Conservation (phyloP, 1,140 invertebrate species). For the Achroia grisella region DNA sequence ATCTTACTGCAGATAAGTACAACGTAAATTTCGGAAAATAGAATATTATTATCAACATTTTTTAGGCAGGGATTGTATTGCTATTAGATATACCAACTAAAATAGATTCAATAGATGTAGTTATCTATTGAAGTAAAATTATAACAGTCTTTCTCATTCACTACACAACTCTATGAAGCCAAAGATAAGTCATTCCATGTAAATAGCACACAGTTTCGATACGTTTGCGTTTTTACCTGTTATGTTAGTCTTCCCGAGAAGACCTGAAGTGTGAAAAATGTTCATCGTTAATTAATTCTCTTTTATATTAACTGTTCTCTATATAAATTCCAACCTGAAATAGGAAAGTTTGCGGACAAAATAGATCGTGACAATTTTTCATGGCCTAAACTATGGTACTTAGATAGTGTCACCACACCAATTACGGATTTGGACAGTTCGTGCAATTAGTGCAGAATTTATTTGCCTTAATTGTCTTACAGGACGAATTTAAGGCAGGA, state of each 20-base stretch:
- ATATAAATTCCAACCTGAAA: conserved; percentile 65
- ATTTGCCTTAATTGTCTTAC: conserved; percentile 46
- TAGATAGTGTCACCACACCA: conserved; percentile 37
- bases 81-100: too few relatives aligned
- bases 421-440: conserved; percentile 53
- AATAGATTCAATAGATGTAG: too few relatives aligned
- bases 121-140: too few relatives aligned
- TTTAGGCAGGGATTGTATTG: too few relatives aligned
- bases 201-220: conserved; percentile 33
- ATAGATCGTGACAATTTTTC: conserved; percentile 46
- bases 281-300: conserved; percentile 63
- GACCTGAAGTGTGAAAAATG: conserved; percentile 74
- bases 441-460: conserved; percentile 56
- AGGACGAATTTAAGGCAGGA: conserved; percentile 36
- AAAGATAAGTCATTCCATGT: conserved; percentile 53
- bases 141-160: conserved; percentile 16
- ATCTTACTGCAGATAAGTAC: too few relatives aligned
- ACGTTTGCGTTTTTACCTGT: conserved; percentile 65
- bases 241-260: conserved; percentile 75
- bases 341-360: conserved; percentile 65
- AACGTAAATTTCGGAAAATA: too few relatives aligned
- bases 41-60: too few relatives aligned
- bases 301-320: conserved; percentile 40
- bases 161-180: conserved; percentile 22
- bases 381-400: conserved; percentile 33